Percentiles rank a stretch among this genome's conserved stretches.
phyloP scores from a whole-genome alignment of 2,113 vertebrate genomes.

The Circaetus cinerascens region DNA sequence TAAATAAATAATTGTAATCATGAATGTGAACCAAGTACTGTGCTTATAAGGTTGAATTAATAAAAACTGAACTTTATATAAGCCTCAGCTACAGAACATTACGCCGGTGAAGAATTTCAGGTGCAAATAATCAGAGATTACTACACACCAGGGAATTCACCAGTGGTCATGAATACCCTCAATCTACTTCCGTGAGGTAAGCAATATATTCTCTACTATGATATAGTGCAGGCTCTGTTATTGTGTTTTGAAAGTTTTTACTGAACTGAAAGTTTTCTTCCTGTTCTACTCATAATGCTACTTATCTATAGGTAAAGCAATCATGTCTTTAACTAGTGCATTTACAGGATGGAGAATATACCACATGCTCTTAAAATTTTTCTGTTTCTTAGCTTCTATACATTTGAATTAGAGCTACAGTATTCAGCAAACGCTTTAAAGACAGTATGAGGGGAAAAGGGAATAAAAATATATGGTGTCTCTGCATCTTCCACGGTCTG shows the following conservation, averaged over 20 bases:
- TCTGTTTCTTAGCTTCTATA: not conserved
- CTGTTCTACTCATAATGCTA: not conserved
- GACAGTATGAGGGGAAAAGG: not conserved
- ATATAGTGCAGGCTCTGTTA: constrained; percentile 2
- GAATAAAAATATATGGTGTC: not conserved
- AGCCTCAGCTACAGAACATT: constrained; percentile 49
- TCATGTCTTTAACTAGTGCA: not conserved
- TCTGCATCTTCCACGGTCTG: not conserved
- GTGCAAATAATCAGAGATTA: constrained; percentile 56
- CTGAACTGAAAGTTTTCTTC: not conserved
- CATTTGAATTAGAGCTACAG: not conserved
- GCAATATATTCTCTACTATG: not conserved
- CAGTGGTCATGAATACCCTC: constrained; percentile 41
- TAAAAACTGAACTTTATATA: constrained; percentile 66
- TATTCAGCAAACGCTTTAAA: not conserved
- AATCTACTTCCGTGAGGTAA: not conserved
- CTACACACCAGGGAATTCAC: constrained; percentile 8
- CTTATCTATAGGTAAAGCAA: not conserved
- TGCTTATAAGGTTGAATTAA: constrained; percentile 69
- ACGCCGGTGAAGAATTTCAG: constrained; percentile 58
- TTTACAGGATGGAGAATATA: not conserved
- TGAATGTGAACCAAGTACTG: constrained; percentile 30
- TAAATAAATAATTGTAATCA: constrained; percentile 69
- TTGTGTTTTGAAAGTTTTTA: not conserved
- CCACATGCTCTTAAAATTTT: not conserved